Conservation (phyloP, 2,888 invertebrate genomes). For the Nasonia oneida region DNA sequence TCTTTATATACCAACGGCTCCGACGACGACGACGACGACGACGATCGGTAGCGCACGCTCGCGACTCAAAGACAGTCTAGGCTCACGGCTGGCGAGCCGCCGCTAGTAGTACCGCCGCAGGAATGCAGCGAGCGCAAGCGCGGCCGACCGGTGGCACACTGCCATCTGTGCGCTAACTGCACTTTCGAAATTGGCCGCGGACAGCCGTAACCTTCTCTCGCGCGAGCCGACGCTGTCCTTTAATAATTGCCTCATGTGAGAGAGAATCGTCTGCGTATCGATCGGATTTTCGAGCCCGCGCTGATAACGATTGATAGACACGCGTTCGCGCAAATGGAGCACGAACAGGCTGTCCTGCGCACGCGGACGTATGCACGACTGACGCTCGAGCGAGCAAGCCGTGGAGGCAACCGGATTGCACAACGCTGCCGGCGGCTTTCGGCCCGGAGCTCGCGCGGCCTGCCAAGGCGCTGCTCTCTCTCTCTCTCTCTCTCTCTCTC, state of each 20-base stretch:
- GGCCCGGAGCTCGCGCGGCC: not conserved
- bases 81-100: not conserved
- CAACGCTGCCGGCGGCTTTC: not conserved
- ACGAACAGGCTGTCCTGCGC: not conserved
- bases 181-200: constrained; percentile 47
- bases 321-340: not conserved
- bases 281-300: not conserved
- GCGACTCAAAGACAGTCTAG: constrained; percentile 8
- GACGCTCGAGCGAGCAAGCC: not conserved
- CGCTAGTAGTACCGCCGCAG: not conserved
- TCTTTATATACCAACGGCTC: constrained; percentile 43
- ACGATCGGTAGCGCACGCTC: constrained; percentile 5
- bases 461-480: not conserved
- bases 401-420: not conserved
- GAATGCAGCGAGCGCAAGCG: constrained; percentile 11
- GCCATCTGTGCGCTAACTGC: constrained; percentile 28
- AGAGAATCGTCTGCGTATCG: too few species aligned
- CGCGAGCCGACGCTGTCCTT: not conserved
- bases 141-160: constrained; percentile 31
- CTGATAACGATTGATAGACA: not conserved
- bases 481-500: not conserved
- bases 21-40: not conserved
- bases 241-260: not conserved
- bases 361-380: not conserved
- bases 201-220: constrained; percentile 30